Base-by-base conservation (phyloP, 2,113 vertebrate species). In the Clinocottus analis region DNA sequence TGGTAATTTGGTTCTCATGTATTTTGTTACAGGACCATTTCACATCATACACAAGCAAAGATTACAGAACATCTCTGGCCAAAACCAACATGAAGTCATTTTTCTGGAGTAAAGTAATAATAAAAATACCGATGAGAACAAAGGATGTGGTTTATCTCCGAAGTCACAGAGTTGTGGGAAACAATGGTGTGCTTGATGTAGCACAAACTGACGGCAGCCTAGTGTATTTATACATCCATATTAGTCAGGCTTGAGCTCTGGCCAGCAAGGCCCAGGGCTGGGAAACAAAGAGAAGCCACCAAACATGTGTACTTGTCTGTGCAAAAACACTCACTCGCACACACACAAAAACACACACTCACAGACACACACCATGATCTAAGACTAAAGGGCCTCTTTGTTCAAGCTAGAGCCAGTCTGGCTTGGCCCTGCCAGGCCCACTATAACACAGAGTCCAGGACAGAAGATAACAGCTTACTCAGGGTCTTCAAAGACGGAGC, bases 151-250 rank as follows among this genome's bases (percentile, higher is more conserved):
- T 78, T 92, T 90, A 91, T 87, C 92, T 86, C 83, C 90, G 77
- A 93, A 91, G 87, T 91, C 80, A 75, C 73, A 87, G 82, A 91
- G 89, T 79, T 72, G 77, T 45, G 45, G 76, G 72, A 87, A 92
- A 94, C 93, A 94, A 94, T 90, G 79, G 88, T 53, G 73, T 6
- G 59, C 84, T 93, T 93, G 93, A 93, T 88, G 83, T 75, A 86
- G 88, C 72, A 68, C 67, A 68, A 81, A 86, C 66, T 72, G 86
- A 87, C 79, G 83, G 88, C 87, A 87, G 87, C 82, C 80, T 79
- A 55, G 90, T 91, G 88, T 94, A 94, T 94, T 93, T 93, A 91
- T 92, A 92, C 85, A 88, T 93, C 89, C 83, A 89, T 87, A 85
- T 93, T 94, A 91, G 91, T 91, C 92, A 89, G 84, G 83, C 80